Conservation (phyloP, 2,113 vertebrate genomes). For the Herpetotheres cachinnans region DNA sequence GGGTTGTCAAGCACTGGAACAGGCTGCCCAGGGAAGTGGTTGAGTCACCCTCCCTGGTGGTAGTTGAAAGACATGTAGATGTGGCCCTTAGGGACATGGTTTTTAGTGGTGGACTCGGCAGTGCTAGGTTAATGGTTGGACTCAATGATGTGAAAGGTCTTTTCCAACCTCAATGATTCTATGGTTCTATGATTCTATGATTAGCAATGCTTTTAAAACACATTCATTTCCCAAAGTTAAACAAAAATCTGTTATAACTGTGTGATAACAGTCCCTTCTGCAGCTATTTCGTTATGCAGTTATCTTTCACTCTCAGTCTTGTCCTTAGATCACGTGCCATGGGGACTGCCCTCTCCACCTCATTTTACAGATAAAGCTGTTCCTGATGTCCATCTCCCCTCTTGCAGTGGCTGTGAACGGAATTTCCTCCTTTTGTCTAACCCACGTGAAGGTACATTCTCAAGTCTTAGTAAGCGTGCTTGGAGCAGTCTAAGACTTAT, state of each 20-base stretch:
- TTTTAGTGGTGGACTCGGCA: too few species aligned
- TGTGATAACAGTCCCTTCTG: neutral
- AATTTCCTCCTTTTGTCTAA: neutral
- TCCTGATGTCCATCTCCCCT: neutral
- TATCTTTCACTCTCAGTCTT: neutral
- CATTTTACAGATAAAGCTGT: neutral
- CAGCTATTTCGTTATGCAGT: neutral
- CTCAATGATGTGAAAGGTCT: too few species aligned
- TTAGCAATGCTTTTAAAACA: neutral
- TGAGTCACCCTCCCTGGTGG: too few species aligned
- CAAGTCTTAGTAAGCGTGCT: neutral
- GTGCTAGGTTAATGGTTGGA: too few species aligned
- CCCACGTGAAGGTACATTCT: neutral
- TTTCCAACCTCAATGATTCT: too few species aligned
- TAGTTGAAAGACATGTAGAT: too few species aligned
- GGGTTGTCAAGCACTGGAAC: too few species aligned
- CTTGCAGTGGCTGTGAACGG: neutral
- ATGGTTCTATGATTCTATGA: too few species aligned
- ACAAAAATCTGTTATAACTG: neutral
- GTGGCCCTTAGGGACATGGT: too few species aligned
- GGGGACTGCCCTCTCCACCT: neutral
- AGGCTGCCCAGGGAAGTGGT: too few species aligned
- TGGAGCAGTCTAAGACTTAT: neutral
- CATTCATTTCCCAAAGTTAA: neutral
- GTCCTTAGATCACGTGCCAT: neutral